Evolutionary conservation across 2,113 vertebrate species (phyloP), one percentile per base, ranked within the genome.

Genomic region (Taxidea taxus): DNA sequence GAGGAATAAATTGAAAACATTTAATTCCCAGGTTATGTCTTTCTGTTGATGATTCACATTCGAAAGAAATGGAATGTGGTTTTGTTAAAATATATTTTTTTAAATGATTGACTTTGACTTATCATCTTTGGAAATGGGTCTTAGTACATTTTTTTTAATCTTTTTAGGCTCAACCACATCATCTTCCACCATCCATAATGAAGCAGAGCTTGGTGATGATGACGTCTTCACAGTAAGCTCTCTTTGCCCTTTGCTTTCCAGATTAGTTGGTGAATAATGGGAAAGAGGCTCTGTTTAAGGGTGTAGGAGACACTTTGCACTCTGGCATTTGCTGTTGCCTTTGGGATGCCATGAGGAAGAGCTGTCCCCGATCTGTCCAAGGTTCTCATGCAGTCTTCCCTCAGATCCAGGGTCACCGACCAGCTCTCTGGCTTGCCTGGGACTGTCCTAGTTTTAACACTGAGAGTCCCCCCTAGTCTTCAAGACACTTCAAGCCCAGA

Each of bases 161-260:
- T 81, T 98, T 97, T 75, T 95, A 99, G 99, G 99, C 95, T 99
- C 99, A 93, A 99, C 99, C 0, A 99, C 99, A 95, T 99, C 99
- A 93, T 99, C 99, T 0, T 99, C 99, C 95, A 99, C 99, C 6
- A 99, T 99, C 98, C 99, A 99, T 97, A 99, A 99, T 0, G 99
- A 99, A 98, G 99, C 99, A 2, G 99, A 99, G 97, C 99, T 99
- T 7, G 99, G 99, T 0, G 99, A 99, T 25, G 99, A 99, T 47
- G 99, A 99, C 56, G 99, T 99, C 96, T 99, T 99, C 97, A 99
- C 99, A 77, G 99, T 99, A 98, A 99, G 99, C 98, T 56, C 42
- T 47, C 34, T 64, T 78, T 66, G 66, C 81, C n/a, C 77, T 94
- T 81, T 89, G 16, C 29, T 23, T 56, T 89, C 60, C 0, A 0